A percentile compares a stretch with the other conserved stretches of the same genome.
These are phyloP conservation scores for Polia nebulosa DNA, from an alignment of 2,888 invertebrate species.

Conservation along the genomic window DNA sequence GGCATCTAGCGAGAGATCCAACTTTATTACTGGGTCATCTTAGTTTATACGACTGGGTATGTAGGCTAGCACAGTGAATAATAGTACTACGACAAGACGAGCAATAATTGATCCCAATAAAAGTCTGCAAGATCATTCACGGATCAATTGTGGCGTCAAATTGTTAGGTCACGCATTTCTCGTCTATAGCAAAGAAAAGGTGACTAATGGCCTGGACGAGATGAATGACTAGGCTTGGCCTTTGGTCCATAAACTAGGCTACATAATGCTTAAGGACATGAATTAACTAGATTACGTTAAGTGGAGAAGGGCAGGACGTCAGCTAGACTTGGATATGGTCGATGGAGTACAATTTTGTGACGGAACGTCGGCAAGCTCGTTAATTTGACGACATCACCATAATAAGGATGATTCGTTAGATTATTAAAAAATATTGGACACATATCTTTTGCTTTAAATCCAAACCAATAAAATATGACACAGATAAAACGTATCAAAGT, in stretches of 20 bases:
- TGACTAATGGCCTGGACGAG: conserved; percentile 16
- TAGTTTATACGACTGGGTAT: background rate
- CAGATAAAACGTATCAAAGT: too few relatives aligned
- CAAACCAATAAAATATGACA: too few relatives aligned
- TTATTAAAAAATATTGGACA: too few relatives aligned
- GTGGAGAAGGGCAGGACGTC: background rate
- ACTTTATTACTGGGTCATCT: conserved; percentile 42
- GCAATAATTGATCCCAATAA: conserved; percentile 30
- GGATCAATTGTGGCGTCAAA: conserved; percentile 21
- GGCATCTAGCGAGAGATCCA: conserved; percentile 19
- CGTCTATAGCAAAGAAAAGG: background rate
- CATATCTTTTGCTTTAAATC: too few relatives aligned
- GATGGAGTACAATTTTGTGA: background rate
- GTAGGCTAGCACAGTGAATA: conserved; percentile 4
- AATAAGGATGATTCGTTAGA: too few relatives aligned
- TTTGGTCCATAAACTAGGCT: conserved; percentile 27
- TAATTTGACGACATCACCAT: background rate
- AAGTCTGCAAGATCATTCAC: conserved; percentile 29
- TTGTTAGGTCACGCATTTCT: conserved; percentile 18
- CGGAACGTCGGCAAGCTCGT: background rate
- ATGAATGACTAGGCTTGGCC: conserved; percentile 1
- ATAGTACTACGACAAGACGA: conserved; percentile 13
- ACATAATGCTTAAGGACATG: conserved; percentile 6
- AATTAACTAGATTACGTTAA: conserved; percentile 14
- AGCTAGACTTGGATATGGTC: background rate